A percentile compares a stretch with the other conserved stretches of the same genome.
phyloP scores from a whole-genome alignment of 2,113 vertebrate species.

The Lagenorhynchus albirostris region DNA sequence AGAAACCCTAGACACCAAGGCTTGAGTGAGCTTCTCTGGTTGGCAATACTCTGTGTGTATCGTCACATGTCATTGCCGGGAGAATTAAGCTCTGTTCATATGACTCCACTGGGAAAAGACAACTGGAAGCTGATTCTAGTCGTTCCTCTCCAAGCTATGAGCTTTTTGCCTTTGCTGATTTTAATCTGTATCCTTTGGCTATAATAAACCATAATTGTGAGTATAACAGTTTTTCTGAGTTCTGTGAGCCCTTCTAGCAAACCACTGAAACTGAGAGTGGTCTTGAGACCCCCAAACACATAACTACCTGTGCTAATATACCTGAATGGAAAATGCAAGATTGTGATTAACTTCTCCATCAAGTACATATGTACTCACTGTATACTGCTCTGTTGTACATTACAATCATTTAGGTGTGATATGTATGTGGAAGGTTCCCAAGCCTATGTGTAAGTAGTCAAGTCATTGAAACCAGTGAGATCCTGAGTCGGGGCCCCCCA shows the following conservation, averaged over 20 bases:
- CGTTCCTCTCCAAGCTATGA: not conserved
- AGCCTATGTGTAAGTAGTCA: not conserved
- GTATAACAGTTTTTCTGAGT: not conserved
- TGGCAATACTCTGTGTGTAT: not conserved
- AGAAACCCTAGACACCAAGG: not conserved
- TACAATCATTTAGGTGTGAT: not conserved
- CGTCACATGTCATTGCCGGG: not conserved
- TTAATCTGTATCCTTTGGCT: not conserved
- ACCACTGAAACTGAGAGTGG: not conserved
- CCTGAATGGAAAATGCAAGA: not conserved
- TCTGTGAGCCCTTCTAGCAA: not conserved
- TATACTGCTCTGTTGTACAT: not conserved
- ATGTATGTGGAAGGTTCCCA: not conserved
- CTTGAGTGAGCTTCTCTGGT: not conserved
- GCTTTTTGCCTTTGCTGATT: not conserved
- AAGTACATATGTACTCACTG: not conserved
- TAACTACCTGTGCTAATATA: not conserved
- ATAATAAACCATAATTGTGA: not conserved
- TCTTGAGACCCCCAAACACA: not conserved
- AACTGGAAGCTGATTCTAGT: not conserved
- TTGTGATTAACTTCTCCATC: not conserved
- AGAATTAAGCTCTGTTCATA: not conserved
- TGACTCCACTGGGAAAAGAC: not conserved
- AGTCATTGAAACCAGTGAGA: not conserved
- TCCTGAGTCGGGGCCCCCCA: not conserved